Conservation (phyloP, 2,888 invertebrate species). For the Apodemia mormo region DNA sequence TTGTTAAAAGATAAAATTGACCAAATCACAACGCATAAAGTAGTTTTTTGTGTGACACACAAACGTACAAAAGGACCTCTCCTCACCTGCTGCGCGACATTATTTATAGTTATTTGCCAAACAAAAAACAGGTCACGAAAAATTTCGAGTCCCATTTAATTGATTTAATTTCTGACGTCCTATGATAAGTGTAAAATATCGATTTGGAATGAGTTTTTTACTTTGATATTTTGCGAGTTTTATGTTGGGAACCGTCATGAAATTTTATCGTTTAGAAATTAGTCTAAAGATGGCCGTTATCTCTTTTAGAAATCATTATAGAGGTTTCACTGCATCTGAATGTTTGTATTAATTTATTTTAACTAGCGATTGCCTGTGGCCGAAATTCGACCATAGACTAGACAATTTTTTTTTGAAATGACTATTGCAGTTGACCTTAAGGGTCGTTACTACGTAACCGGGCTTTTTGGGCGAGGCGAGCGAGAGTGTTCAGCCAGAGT, state of each 20-base stretch:
- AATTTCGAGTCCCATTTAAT: constrained; percentile 52
- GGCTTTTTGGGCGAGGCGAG: no score
- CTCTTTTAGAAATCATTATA: constrained; percentile 1
- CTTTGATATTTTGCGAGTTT: constrained; percentile 26
- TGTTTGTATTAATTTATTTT: background rate
- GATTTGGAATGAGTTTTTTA: constrained; percentile 46
- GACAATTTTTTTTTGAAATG: no score
- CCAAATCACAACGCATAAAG: constrained; percentile 76
- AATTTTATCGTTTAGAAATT: constrained; percentile 15
- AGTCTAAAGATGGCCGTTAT: background rate
- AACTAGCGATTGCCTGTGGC: background rate
- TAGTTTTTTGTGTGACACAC: constrained; percentile 56
- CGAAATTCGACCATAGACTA: background rate
- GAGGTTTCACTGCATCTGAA: background rate
- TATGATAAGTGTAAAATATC: constrained; percentile 78
- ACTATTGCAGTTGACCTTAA: no score
- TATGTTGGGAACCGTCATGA: constrained; percentile 11
- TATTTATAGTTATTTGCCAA: constrained; percentile 67
- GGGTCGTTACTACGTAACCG: no score
- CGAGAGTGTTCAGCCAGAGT: no score
- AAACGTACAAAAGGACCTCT: constrained; percentile 54
- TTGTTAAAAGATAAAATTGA: constrained; percentile 46
- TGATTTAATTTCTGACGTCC: constrained; percentile 71
- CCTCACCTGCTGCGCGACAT: constrained; percentile 70
- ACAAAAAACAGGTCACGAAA: constrained; percentile 43